phyloP scores from a whole-genome alignment of 2,888 invertebrate species.

The Rhagium mordax region DNA sequence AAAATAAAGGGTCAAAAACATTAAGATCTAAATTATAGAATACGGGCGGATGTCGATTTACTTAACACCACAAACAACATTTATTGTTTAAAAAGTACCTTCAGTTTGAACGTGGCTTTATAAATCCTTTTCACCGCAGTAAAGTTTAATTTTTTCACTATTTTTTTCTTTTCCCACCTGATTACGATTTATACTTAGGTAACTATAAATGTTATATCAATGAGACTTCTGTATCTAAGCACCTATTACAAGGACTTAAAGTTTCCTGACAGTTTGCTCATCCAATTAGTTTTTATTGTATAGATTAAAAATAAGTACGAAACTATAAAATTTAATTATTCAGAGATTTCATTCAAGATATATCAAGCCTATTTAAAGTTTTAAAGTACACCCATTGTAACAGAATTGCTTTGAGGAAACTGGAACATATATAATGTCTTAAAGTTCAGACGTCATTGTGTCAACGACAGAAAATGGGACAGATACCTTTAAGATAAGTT shows the following conservation, averaged over 20 bases:
- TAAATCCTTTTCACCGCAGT: no score
- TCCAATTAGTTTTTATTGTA: slow-evolving; percentile 9
- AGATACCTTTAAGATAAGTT: background rate
- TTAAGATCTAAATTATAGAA: no score
- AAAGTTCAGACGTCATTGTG: background rate
- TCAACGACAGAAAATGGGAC: background rate
- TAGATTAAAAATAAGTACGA: background rate
- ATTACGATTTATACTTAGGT: no score
- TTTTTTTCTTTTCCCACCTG: no score
- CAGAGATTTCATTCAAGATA: slow-evolving; percentile 16
- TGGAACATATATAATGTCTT: slow-evolving; percentile 1
- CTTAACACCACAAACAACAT: no score
- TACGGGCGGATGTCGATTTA: no score
- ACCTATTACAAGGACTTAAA: background rate
- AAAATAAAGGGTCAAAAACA: no score
- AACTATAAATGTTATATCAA: no score
- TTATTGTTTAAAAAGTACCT: no score
- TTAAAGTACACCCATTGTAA: slow-evolving; percentile 1
- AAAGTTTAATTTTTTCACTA: no score
- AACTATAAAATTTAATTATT: slow-evolving; percentile 15
- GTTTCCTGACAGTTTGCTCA: background rate
- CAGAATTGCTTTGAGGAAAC: background rate
- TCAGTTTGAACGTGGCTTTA: no score
- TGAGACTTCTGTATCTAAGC: no score
- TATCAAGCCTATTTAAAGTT: background rate